Evolutionary conservation across 2,888 invertebrate species (phyloP).

Genomic region (Pseudeuparius sepicola): DNA sequence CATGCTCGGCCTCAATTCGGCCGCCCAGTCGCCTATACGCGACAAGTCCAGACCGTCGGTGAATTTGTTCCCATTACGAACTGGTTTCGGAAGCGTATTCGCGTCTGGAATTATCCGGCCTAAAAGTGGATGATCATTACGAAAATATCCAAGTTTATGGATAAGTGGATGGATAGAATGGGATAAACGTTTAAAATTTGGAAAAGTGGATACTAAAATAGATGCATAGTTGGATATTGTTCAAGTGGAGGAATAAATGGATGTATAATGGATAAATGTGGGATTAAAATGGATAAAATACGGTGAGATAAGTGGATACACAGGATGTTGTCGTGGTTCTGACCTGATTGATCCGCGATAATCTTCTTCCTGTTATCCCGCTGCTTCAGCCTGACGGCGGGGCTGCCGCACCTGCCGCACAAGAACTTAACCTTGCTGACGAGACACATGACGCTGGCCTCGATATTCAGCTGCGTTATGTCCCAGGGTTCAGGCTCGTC

Average conservation of each 20-base stretch:
- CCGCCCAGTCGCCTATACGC: constrained; percentile 63
- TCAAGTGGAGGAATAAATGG: too few species aligned
- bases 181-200: too few species aligned
- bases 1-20: constrained; percentile 68
- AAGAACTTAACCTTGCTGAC: constrained; percentile 75
- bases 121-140: too few species aligned
- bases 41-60: constrained; percentile 60
- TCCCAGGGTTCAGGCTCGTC: constrained; percentile 81
- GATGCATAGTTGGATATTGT: too few species aligned
- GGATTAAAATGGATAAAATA: too few species aligned
- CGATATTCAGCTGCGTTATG: constrained; percentile 74
- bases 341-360: constrained; percentile 25
- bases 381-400: constrained; percentile 55
- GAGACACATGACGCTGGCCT: constrained; percentile 79
- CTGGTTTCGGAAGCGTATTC: constrained; percentile 26
- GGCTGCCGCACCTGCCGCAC: constrained; percentile 63
- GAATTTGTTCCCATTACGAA: constrained; percentile 60
- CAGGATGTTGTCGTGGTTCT: too few species aligned
- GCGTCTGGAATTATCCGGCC: too few species aligned
- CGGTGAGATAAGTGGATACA: too few species aligned
- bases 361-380: constrained; percentile 29
- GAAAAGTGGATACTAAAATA: too few species aligned
- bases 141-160: too few species aligned
- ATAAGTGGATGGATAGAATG: too few species aligned
- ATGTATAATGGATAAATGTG: too few species aligned